These are phyloP conservation scores for Passer domesticus DNA, from an alignment of 2,113 vertebrate species.

Conservation along the genomic window DNA sequence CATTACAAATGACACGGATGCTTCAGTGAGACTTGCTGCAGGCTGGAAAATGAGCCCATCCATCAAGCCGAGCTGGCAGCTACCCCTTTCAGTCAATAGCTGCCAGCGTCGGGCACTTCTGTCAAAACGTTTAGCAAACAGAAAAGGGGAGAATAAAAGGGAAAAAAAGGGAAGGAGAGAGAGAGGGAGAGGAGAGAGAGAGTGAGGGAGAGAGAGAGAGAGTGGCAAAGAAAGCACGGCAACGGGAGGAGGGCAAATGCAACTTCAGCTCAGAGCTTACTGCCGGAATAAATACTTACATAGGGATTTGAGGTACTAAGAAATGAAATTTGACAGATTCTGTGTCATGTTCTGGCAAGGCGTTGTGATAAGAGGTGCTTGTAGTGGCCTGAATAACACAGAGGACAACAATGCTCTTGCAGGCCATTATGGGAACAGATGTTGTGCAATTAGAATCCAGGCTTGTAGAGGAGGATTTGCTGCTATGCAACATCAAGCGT, in stretches of 20 bases:
- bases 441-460: constrained; percentile 85
- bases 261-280: constrained; percentile 78
- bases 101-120: constrained; percentile 99
- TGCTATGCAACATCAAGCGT: constrained; percentile 75
- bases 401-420: constrained; percentile 84
- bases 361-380: constrained; percentile 85
- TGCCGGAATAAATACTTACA: constrained; percentile 86
- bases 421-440: constrained; percentile 89
- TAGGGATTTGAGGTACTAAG: constrained; percentile 88
- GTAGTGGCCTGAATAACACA: constrained; percentile 87
- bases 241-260: constrained; percentile 77
- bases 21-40: constrained; percentile 99
- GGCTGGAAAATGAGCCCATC: constrained; percentile 99
- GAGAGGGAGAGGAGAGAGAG: background rate
- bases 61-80: constrained; percentile 98
- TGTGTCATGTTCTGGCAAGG: constrained; percentile 89
- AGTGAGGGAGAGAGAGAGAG: constrained; percentile 48
- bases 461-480: constrained; percentile 79
- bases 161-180: constrained; percentile 72
- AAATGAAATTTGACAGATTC: constrained; percentile 91
- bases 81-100: constrained; percentile 99
- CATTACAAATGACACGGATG: constrained; percentile 99
- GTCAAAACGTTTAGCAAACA: constrained; percentile 99
- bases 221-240: constrained; percentile 65
- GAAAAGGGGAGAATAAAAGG: constrained; percentile 86